Evolutionary conservation across 2,797 vertebrate species (phyloP).

Genomic region (Mastacembelus armatus): DNA sequence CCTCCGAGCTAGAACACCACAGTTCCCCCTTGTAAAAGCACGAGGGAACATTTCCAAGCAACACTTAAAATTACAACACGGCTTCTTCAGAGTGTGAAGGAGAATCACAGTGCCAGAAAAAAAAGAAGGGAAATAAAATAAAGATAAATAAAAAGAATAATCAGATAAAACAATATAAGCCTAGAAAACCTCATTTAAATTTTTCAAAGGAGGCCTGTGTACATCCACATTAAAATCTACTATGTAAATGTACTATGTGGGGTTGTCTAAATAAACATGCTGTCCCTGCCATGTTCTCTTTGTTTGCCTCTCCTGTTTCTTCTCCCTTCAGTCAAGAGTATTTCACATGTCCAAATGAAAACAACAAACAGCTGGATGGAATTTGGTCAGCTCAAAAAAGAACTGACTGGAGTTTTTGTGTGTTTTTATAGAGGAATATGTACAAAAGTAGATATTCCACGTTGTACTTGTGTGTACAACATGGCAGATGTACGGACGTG

Average conservation of each 20-base stretch:
- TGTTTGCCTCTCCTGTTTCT: background rate
- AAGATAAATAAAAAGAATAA: background rate
- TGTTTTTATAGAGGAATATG: constrained; percentile 33
- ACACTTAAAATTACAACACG: constrained; percentile 78
- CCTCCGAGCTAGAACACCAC: constrained; percentile 77
- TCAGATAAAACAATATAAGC: background rate
- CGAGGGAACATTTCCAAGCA: constrained; percentile 83
- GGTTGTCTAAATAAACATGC: too few species aligned
- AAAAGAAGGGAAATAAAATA: constrained; percentile 7
- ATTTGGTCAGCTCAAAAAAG: constrained; percentile 30
- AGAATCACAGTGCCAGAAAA: constrained; percentile 16
- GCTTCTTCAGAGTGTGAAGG: constrained; percentile 51
- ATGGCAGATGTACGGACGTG: constrained; percentile 75
- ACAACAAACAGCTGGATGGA: constrained; percentile 3
- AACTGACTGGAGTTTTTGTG: constrained; percentile 22
- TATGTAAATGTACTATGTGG: background rate
- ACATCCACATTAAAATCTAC: background rate
- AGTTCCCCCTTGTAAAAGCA: constrained; percentile 86
- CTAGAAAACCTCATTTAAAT: too few species aligned
- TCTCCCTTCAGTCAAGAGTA: constrained; percentile 1
- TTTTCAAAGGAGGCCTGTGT: too few species aligned
- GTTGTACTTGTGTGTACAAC: constrained; percentile 57
- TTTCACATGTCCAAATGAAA: constrained; percentile 28
- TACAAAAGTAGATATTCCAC: too few species aligned
- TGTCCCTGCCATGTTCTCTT: constrained; percentile 4